phyloP scores from a whole-genome alignment of 2,113 vertebrate genomes.

The Lamprotornis superbus region DNA sequence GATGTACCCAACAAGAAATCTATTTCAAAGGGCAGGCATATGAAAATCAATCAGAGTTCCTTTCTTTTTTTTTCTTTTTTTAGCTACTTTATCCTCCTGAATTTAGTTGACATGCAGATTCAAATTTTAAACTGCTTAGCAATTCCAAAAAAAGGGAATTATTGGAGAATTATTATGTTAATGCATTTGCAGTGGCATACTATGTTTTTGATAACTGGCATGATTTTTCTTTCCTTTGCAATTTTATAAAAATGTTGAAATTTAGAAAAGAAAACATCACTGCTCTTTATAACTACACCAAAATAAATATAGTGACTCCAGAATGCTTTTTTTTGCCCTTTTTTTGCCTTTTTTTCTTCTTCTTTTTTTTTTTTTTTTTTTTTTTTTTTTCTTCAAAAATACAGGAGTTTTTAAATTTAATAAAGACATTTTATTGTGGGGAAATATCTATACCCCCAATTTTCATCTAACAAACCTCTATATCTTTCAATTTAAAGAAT shows the following conservation, averaged over 20 bases:
- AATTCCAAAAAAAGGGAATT: neutral
- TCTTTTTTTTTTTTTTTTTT: no score
- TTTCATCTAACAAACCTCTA: neutral
- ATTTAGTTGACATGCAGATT: neutral
- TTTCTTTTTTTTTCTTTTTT: neutral
- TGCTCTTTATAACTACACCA: neutral
- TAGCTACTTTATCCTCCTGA: neutral
- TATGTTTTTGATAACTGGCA: neutral
- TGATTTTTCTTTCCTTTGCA: neutral
- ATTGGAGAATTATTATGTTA: neutral
- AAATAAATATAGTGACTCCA: neutral
- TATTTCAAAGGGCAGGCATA: neutral
- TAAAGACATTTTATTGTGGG: neutral
- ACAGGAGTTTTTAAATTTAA: neutral
- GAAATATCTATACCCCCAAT: fast-evolving
- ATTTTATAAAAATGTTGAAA: neutral
- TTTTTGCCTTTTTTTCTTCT: no score
- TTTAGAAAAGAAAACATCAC: neutral
- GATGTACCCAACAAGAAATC: neutral
- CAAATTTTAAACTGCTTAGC: neutral
- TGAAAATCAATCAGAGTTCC: neutral
- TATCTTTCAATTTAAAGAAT: neutral
- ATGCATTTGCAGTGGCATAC: neutral
- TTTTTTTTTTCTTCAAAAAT: neutral
- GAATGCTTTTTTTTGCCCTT: no score